Conservation (phyloP, 2,888 invertebrate species). For the Aspidiotus destructor region DNA sequence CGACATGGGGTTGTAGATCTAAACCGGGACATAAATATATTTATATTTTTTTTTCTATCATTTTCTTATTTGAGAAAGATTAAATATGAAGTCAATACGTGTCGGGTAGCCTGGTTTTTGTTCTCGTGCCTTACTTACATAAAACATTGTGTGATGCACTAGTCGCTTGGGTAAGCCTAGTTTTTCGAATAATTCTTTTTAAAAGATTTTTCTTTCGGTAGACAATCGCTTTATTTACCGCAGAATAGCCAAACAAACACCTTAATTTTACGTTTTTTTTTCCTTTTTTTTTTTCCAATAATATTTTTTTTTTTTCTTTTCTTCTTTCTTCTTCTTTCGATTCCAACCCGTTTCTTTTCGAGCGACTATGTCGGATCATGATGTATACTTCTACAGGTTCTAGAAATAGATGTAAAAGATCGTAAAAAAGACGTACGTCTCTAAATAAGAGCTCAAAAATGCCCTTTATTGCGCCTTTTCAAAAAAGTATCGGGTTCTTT, state of each 20-base stretch:
- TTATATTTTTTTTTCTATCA: no score
- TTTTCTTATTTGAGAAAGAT: not conserved
- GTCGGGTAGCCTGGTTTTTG: constrained; percentile 25
- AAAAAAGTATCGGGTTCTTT: no score
- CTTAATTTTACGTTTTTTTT: constrained; percentile 22
- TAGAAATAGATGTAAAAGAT: no score
- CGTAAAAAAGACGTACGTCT: no score
- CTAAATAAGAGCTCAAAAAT: no score
- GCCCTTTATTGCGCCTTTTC: no score
- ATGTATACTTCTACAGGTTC: no score
- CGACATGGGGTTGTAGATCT: not conserved
- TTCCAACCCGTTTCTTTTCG: no score
- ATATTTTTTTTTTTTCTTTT: no score
- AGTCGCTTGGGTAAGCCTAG: constrained; percentile 31
- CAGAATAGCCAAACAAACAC: constrained; percentile 32
- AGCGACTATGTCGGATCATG: no score
- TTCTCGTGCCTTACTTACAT: constrained; percentile 24
- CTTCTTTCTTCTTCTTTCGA: no score
- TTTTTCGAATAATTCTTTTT: constrained; percentile 25
- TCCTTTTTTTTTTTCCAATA: not conserved
- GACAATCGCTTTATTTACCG: constrained; percentile 32
- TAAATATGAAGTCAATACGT: not conserved
- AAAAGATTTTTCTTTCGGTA: constrained; percentile 29
- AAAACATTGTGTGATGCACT: constrained; percentile 31
- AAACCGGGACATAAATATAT: not conserved